These are phyloP conservation scores for Plagiodera versicolora DNA, from an alignment of 2,888 invertebrate genomes.

Conservation along the genomic window DNA sequence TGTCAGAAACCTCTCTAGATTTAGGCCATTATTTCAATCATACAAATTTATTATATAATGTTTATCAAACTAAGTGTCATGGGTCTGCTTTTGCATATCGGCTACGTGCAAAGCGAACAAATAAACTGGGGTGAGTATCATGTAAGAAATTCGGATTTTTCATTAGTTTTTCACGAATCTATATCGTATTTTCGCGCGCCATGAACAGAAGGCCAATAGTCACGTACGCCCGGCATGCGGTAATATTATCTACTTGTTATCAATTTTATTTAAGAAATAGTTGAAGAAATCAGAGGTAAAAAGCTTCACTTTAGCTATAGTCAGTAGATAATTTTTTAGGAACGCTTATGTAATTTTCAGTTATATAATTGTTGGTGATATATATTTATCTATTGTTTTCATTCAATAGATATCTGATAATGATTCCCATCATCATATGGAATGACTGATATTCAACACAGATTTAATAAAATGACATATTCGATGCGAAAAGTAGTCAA, in stretches of 20 bases:
- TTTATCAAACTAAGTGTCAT: constrained; percentile 43
- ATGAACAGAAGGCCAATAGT: constrained; percentile 34
- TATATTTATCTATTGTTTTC: no score
- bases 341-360: no score
- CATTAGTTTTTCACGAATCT: not conserved
- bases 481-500: no score
- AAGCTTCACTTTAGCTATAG: no score
- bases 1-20: constrained; percentile 11
- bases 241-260: constrained; percentile 5
- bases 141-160: constrained; percentile 28
- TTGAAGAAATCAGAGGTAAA: no score
- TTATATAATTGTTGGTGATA: no score
- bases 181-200: constrained; percentile 41
- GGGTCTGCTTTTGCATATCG: constrained; percentile 34
- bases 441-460: no score
- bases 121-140: constrained; percentile 47
- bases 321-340: no score
- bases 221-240: constrained; percentile 38
- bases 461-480: no score
- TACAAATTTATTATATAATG: constrained; percentile 35
- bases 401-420: no score
- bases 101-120: constrained; percentile 21
- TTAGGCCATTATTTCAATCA: constrained; percentile 1
- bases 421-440: no score
- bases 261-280: no score